Conservation (phyloP, 2,113 vertebrate species). For the Melanerpes aurifrons region DNA sequence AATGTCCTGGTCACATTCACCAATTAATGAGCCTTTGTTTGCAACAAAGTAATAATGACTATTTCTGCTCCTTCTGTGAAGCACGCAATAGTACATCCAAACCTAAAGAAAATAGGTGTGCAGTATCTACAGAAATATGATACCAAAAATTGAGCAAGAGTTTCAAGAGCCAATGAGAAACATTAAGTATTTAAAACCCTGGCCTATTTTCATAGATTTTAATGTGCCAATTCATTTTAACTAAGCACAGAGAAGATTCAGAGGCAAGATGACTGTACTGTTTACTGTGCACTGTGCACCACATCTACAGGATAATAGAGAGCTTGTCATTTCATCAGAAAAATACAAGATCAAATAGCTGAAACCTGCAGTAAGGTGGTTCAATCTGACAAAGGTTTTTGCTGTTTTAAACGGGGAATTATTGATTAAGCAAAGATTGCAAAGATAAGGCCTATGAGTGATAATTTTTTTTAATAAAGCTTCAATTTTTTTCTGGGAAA, state of each 20-base stretch:
- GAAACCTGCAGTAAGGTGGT: neutral
- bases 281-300: neutral
- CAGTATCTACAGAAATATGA: neutral
- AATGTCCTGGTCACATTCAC: neutral
- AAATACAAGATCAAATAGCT: neutral
- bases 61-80: neutral
- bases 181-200: neutral
- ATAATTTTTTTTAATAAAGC: neutral
- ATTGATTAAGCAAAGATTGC: neutral
- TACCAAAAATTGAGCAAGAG: neutral
- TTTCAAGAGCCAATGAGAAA: neutral
- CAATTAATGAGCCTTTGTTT: neutral
- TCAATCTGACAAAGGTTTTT: neutral
- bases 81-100: neutral
- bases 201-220: neutral
- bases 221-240: neutral
- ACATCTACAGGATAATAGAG: neutral
- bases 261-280: rapidly evolving
- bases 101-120: neutral
- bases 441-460: neutral
- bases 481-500: neutral
- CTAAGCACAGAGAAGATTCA: neutral
- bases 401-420: neutral
- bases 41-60: neutral
- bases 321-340: neutral